phyloP scores from a whole-genome alignment of 1,140 invertebrate genomes.

The Oryctes rhinoceros region DNA sequence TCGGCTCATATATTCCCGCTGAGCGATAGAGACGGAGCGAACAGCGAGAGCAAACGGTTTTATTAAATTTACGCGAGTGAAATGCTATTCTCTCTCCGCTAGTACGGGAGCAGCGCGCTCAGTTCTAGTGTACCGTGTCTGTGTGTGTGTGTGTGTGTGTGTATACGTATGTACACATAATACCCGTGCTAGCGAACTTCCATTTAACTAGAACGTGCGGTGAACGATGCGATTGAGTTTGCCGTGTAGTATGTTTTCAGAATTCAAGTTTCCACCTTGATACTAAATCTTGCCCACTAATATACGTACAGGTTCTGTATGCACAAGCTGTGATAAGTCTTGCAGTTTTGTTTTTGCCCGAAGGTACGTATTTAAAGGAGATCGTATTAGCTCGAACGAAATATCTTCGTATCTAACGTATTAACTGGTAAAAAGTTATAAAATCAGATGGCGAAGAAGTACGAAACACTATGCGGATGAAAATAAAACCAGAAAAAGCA shows the following conservation, averaged over 20 bases:
- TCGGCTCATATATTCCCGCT: background rate
- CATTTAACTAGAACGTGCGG: slow-evolving; percentile 6
- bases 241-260: no score
- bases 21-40: background rate
- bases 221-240: background rate
- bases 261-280: background rate
- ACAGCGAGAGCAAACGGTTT: background rate
- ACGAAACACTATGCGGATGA: no score
- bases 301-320: background rate
- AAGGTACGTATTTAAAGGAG: no score
- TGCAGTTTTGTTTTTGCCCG: no score
- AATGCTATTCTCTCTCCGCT: slow-evolving; percentile 7
- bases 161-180: background rate
- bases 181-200: background rate
- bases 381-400: no score
- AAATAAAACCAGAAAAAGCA: no score
- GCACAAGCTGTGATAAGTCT: background rate
- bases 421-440: no score
- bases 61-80: slow-evolving; percentile 23
- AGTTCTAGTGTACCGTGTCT: background rate
- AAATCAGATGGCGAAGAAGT: no score
- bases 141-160: no score
- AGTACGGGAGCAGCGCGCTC: background rate
- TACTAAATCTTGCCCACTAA: background rate
- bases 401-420: no score